These are phyloP conservation scores for Turritopsis rubra DNA, from an alignment of 30 jellyfish, hydroid and myxozoan genomes.

Conservation along the genomic window DNA sequence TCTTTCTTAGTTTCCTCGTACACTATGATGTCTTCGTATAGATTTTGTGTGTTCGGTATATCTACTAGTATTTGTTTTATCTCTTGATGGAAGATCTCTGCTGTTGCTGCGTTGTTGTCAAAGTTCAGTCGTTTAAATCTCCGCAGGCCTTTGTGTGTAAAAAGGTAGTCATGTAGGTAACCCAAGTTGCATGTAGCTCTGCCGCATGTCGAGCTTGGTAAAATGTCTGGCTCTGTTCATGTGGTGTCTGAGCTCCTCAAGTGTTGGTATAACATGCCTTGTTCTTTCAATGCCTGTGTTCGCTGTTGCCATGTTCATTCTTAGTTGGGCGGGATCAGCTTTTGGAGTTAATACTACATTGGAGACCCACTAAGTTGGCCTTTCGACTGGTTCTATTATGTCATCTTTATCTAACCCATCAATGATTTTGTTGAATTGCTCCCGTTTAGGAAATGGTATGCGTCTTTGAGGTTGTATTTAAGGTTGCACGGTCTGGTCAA, in stretches of 20 bases:
- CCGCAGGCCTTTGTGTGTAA: conserved; percentile 61
- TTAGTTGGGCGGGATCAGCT: conserved; percentile 31
- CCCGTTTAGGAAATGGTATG: conserved; percentile 10
- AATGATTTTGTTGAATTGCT: not conserved
- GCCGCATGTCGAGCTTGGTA: conserved; percentile 42
- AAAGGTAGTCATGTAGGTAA: conserved; percentile 35
- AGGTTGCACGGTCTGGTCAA: too few species aligned
- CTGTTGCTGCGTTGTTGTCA: conserved; percentile 55
- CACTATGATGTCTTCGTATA: conserved; percentile 44
- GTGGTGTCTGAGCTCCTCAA: conserved; percentile 39
- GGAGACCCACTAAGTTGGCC: conserved; percentile 53
- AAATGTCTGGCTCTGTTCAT: conserved; percentile 36
- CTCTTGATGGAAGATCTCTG: conserved; percentile 48
- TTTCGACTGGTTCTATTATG: conserved; percentile 17
- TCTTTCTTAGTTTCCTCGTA: conserved; percentile 24
- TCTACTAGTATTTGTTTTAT: conserved; percentile 17
- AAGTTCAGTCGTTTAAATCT: conserved; percentile 31
- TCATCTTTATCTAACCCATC: not conserved
- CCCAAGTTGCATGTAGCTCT: conserved; percentile 54
- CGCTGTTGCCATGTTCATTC: conserved; percentile 57
- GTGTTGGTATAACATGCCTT: conserved; percentile 43
- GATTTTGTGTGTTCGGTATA: conserved; percentile 18
- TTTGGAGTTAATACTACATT: conserved; percentile 43
- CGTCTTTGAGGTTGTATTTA: too few species aligned
- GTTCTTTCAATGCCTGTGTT: conserved; percentile 40